phyloP scores from a whole-genome alignment of 2,888 invertebrate species.

The Agriopis aurantiaria region DNA sequence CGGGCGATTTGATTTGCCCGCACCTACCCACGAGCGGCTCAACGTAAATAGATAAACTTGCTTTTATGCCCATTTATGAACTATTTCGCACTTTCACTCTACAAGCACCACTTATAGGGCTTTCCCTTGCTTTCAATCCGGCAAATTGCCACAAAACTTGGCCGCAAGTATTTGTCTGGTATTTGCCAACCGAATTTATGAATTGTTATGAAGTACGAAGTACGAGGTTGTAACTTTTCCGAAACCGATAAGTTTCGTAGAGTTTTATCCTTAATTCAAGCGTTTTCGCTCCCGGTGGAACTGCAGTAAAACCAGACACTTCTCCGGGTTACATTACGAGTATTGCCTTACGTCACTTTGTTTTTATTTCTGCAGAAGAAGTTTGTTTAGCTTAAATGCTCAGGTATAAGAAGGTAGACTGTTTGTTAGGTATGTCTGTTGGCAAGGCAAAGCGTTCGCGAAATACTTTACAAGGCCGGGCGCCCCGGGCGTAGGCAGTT shows the following conservation, averaged over 20 bases:
- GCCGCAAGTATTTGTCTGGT: constrained; percentile 30
- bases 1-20: constrained; percentile 55
- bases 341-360: constrained; percentile 43
- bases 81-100: constrained; percentile 66
- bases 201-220: constrained; percentile 29
- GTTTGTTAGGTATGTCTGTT: constrained; percentile 40
- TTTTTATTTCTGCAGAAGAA: constrained; percentile 44
- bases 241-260: constrained; percentile 30
- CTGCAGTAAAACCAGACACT: constrained; percentile 45
- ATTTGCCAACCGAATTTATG: constrained; percentile 17
- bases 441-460: constrained; percentile 60
- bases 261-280: constrained; percentile 42
- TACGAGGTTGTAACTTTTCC: constrained; percentile 11
- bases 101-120: constrained; percentile 39
- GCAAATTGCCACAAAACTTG: constrained; percentile 27
- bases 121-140: constrained; percentile 43
- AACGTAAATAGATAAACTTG: constrained; percentile 57
- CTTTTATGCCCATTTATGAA: constrained; percentile 59
- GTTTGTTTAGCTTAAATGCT: constrained; percentile 37
- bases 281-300: constrained; percentile 36
- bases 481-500: constrained; percentile 47
- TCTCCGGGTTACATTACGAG: constrained; percentile 42
- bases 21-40: constrained; percentile 32
- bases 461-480: constrained; percentile 61
- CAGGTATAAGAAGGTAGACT: constrained; percentile 29